Base-by-base conservation (phyloP, 2,797 vertebrate genomes). In the Diceros bicornis region DNA sequence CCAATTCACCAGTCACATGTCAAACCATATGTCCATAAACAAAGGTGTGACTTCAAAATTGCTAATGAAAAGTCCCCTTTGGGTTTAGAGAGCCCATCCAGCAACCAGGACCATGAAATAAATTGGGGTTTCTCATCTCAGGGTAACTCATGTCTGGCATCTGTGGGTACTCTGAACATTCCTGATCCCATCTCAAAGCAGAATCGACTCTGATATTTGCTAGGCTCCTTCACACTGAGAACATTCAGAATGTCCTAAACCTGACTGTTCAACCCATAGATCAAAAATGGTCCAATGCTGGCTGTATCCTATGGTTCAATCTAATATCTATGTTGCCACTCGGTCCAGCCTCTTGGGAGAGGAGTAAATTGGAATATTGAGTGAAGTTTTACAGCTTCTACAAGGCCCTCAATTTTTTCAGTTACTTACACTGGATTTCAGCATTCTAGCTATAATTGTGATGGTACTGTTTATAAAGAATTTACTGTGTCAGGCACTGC, bases 311-410 rank as follows among this genome's bases (percentile, higher is more conserved):
- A 14, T 62, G 41, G 61, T 29, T 96, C 57, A 90, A 3, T 72
- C 66, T 79, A 89, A 29, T 50, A 64, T 57, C 97, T 91, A 66
- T 29, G 71, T 74, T 89, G 83, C n/a, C 37, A 69, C 4, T 68
- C 83, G 64, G 11, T 86, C 68, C 62, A 72, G 25, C 57, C 77
- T 75, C 6, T 75, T 10, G 29, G 25, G 47, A 92, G 27, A 94
- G n/a, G 18, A 47, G 12, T 52, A 52, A 29, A 74, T 21, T 66
- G 16, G 20, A 62, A 92, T 77, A 55, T 1, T 16, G 8, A 62
- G 25, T 57, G 12, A 85, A 50, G 1, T 69, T 89, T 50, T n/a
- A 83, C 3, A 68, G 27, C 89, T 50, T 91, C n/a, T 41, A 44
- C 47, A 62, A 82, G 25, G n/a, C 14, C 57, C 13, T 83, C 50